These are phyloP conservation scores for Aegithalos caudatus DNA, from an alignment of 2,113 vertebrate genomes.

Conservation along the genomic window DNA sequence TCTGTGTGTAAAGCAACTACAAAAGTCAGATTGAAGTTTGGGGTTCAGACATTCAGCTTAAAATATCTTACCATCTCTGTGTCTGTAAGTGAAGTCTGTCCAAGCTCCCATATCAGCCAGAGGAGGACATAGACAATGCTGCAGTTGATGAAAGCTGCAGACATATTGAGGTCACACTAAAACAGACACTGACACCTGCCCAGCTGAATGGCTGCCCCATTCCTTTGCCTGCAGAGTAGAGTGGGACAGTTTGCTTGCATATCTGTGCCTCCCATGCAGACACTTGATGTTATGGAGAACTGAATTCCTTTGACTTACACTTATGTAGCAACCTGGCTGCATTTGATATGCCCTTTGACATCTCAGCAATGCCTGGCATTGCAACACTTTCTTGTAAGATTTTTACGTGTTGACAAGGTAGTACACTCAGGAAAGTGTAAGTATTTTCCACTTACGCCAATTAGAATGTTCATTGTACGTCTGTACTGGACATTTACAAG, in stretches of 20 bases:
- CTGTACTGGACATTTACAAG: fast-evolving
- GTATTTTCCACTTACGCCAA: not conserved
- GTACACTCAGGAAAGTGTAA: not conserved
- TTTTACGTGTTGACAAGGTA: not conserved
- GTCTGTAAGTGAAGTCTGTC: not conserved
- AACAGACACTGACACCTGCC: not conserved
- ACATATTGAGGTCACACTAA: not conserved
- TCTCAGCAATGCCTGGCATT: not conserved
- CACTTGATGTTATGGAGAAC: not conserved
- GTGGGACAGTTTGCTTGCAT: not conserved
- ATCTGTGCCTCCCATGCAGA: not conserved
- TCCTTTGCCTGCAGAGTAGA: not conserved
- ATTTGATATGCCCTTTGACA: not conserved
- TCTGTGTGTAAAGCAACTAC: not conserved
- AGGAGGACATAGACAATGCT: not conserved
- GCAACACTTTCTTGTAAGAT: not conserved
- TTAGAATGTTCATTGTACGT: not conserved
- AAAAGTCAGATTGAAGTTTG: not conserved
- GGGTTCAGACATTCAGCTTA: not conserved
- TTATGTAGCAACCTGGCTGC: not conserved
- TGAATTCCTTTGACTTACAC: not conserved
- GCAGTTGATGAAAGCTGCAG: not conserved
- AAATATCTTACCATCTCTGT: not conserved
- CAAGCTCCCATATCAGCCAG: not conserved
- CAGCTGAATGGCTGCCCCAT: not conserved